These are phyloP conservation scores for Coreius guichenoti DNA, from an alignment of 2,797 vertebrate species.

Conservation along the genomic window DNA sequence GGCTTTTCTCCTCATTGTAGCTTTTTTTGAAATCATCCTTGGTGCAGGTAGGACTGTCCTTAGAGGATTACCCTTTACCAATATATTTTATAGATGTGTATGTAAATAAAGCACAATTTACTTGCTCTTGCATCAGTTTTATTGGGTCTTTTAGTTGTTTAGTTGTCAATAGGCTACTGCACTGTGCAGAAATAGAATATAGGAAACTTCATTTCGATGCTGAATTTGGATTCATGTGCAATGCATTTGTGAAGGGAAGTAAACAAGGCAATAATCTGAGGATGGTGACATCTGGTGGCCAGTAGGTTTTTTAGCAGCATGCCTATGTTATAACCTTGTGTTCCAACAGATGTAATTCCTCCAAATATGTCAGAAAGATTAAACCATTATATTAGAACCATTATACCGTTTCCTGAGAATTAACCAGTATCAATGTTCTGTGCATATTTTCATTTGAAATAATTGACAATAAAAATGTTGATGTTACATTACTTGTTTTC, in stretches of 20 bases:
- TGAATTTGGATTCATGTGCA: not conserved
- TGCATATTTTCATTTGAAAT: not conserved
- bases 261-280: not conserved
- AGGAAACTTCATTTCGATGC: not conserved
- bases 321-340: not conserved
- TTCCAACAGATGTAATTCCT: not conserved
- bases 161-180: not conserved
- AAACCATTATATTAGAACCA: not conserved
- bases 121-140: not conserved
- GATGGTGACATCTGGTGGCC: not conserved
- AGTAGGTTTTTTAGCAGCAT: not conserved
- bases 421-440: not conserved
- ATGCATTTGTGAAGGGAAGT: not conserved
- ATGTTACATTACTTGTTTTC: not conserved
- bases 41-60: conserved; percentile 25
- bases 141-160: not conserved
- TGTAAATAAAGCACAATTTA: not conserved
- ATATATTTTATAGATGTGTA: not conserved
- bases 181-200: not conserved
- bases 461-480: not conserved
- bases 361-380: not conserved
- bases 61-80: not conserved
- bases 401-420: not conserved
- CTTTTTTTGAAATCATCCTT: not conserved
- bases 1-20: not conserved